Base-by-base conservation (phyloP, 2,113 vertebrate species). In the Merops nubicus region DNA sequence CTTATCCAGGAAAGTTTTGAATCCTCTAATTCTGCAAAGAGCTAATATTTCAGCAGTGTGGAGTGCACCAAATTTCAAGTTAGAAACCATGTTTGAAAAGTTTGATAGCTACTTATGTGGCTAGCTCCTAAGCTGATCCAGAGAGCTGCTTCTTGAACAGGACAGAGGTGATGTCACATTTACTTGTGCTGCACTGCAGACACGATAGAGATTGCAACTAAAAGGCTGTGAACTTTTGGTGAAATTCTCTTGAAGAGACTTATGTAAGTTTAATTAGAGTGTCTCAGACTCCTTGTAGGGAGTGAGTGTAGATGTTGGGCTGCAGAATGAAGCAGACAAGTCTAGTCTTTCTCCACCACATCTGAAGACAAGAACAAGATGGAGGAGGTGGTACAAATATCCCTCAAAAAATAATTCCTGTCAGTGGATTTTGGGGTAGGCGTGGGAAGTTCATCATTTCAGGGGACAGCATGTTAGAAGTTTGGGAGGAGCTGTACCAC, bases 371-470 rank as follows among this genome's bases (percentile, higher is more conserved):
- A 31, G 88, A 82, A 81, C 75, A 91, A 69, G 36, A 18, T 89
- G 92, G 94, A 93, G 91, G 88, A 94, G 75, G 94, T 93, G 80
- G 38, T 43, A 95, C 83, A 95, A 93, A 89, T 77, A 81, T 31
- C 50, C 67, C 50, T 70, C 76, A 86, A 5, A 85, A 94, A 88
- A 28, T 59, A 59, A 29, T 86, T 86, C 29, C 38, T 89, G 86
- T 74, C 84, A 87, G 64, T 19, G 8, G 83, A 91, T 97, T 93
- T 90, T 91, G 60, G 43, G 53, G 33, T 69, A 84, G 88, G 75
- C 62, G 78, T 94, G 83, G 63, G 91, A 93, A 92, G 72, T 77
- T 91, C 86, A 74, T 93, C 1, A 54, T 89, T 91, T 95, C 50
- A 50, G 76, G 9, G 68, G 95, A 77, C 86, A 84, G 54, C 54